Conservation (phyloP, 1,140 invertebrate species). For the Dreissena polymorpha region DNA sequence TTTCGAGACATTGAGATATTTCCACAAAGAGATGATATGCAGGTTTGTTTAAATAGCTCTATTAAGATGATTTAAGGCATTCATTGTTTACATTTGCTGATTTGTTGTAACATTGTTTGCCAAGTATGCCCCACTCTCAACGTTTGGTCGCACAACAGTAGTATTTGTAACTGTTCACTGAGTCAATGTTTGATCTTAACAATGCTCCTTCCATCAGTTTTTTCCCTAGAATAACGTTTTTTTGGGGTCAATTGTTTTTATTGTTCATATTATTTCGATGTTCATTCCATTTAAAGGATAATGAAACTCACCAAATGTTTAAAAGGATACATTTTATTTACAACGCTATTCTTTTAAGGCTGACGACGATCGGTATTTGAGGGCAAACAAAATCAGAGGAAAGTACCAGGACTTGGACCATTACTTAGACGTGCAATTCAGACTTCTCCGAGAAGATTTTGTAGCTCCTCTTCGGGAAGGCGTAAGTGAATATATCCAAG, state of each 20-base stretch:
- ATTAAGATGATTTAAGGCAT: background rate
- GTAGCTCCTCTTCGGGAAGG: constrained; percentile 77
- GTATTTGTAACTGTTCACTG: too few relatives aligned
- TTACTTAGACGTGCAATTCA: constrained; percentile 89
- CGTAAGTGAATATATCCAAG: constrained; percentile 61
- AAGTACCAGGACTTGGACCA: constrained; percentile 84
- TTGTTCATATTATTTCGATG: too few relatives aligned
- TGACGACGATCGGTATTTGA: constrained; percentile 78
- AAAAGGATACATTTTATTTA: too few relatives aligned
- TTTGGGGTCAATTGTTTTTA: too few relatives aligned
- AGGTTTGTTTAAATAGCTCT: constrained; percentile 1
- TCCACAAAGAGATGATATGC: constrained; percentile 73
- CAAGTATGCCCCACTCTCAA: too few relatives aligned
- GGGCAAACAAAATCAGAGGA: constrained; percentile 83
- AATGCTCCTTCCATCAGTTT: too few relatives aligned
- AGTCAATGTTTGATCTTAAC: too few relatives aligned
- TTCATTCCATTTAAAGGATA: too few relatives aligned
- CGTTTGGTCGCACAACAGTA: too few relatives aligned
- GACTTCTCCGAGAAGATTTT: constrained; percentile 87
- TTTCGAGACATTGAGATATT: constrained; percentile 73
- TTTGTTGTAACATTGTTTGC: too few relatives aligned
- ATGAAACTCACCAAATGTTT: too few relatives aligned
- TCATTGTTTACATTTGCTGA: background rate
- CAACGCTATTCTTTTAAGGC: background rate
- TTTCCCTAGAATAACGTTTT: too few relatives aligned